Evolutionary conservation across 2,113 vertebrate species (phyloP).

Genomic region (Colossoma macropomum): DNA sequence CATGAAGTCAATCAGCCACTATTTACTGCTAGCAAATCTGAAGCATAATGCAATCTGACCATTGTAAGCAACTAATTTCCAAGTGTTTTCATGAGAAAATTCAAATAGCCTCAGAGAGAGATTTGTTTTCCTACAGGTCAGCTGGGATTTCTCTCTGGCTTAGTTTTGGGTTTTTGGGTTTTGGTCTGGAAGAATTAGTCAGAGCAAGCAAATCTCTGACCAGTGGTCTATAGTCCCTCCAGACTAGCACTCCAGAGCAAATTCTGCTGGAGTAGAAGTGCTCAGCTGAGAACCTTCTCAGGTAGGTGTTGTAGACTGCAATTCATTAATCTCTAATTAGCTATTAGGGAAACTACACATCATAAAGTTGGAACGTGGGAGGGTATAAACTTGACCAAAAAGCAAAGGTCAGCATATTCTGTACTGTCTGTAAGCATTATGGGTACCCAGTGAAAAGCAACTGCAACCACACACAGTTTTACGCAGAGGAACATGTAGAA

Average conservation of each 20-base stretch:
- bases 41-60: neutral
- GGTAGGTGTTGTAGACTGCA: neutral
- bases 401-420: neutral
- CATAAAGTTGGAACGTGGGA: neutral
- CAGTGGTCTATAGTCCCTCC: neutral
- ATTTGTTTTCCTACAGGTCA: constrained; percentile 8
- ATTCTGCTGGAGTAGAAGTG: neutral
- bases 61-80: neutral
- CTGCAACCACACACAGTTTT: neutral
- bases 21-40: neutral
- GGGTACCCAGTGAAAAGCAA: neutral
- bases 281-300: neutral
- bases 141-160: neutral
- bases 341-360: neutral
- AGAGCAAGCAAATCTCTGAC: neutral
- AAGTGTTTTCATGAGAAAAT: neutral
- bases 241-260: neutral
- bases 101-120: neutral
- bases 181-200: neutral
- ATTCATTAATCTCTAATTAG: neutral
- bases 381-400: neutral
- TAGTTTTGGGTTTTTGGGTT: neutral
- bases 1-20: neutral
- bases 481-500: neutral
- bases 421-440: neutral